A percentile compares a stretch with the other conserved stretches of the same genome.
These are phyloP conservation scores for Psix sp. DNA, from an alignment of 1,140 invertebrate genomes.

Conservation along the genomic window DNA sequence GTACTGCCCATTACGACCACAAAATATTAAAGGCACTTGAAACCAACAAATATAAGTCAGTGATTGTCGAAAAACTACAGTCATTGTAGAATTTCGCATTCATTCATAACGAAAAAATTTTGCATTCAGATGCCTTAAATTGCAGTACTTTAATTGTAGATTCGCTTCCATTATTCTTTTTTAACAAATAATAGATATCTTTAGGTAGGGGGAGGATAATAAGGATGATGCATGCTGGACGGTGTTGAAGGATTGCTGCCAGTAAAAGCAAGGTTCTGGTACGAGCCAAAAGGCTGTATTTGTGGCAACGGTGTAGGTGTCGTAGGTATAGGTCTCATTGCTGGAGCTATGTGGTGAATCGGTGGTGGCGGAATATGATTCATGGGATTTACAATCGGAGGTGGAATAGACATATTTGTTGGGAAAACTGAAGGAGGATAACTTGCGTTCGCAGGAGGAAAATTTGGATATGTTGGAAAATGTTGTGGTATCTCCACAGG, in stretches of 20 bases:
- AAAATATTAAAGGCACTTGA: too few species aligned
- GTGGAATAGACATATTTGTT: slow-evolving; percentile 70
- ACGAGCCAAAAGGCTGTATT: slow-evolving; percentile 68
- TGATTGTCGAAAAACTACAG: not conserved
- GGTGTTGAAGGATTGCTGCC: slow-evolving; percentile 63
- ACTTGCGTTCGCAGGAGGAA: slow-evolving; percentile 52
- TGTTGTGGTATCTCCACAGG: slow-evolving; percentile 66
- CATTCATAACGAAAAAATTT: too few species aligned
- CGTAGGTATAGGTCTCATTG: slow-evolving; percentile 65
- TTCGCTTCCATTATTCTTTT: too few species aligned
- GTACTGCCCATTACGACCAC: too few species aligned
- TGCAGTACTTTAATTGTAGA: too few species aligned
- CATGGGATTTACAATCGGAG: slow-evolving; percentile 70
- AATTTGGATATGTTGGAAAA: slow-evolving; percentile 67
- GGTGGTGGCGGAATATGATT: slow-evolving; percentile 72
- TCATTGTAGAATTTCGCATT: slow-evolving; percentile 2
- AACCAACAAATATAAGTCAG: not conserved
- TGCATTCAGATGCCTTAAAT: too few species aligned
- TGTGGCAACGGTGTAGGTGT: slow-evolving; percentile 63
- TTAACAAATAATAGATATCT: slow-evolving; percentile 16
- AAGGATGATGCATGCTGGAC: slow-evolving; percentile 62
- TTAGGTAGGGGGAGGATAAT: slow-evolving; percentile 72
- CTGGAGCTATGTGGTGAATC: slow-evolving; percentile 66
- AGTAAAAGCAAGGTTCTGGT: slow-evolving; percentile 69
- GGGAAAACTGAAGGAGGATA: slow-evolving; percentile 73